A percentile compares a stretch with the other conserved stretches of the same genome.
phyloP scores from a whole-genome alignment of 2,888 invertebrate genomes.

The Amphipoea lucens region DNA sequence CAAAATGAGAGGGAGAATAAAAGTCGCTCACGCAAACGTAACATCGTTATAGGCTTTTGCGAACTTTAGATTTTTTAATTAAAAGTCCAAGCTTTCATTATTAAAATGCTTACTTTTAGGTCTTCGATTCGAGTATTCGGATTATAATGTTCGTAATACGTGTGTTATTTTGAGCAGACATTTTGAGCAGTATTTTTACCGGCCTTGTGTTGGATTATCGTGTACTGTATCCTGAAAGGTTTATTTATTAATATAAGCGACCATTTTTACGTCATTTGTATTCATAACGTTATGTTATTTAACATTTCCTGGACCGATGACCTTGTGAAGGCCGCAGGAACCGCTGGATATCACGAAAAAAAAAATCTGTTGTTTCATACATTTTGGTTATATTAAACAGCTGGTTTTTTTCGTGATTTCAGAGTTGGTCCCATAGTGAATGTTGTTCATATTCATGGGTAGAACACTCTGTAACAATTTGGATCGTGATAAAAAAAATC shows the following conservation, averaged over 20 bases:
- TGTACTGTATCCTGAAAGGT: background rate
- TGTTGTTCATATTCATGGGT: too few species aligned
- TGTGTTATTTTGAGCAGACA: background rate
- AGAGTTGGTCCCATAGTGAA: too few species aligned
- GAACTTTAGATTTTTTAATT: constrained; percentile 69
- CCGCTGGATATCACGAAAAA: background rate
- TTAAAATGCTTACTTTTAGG: constrained; percentile 63
- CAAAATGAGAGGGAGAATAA: constrained; percentile 59
- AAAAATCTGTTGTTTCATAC: too few species aligned
- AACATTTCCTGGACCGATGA: background rate
- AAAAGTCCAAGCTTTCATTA: constrained; percentile 63
- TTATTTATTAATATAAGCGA: background rate
- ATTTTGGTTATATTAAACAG: too few species aligned
- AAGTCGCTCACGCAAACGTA: constrained; percentile 65
- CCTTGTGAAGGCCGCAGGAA: background rate
- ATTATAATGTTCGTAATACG: constrained; percentile 18
- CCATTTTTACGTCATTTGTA: too few species aligned
- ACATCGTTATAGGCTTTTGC: constrained; percentile 67
- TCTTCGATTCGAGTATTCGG: constrained; percentile 57
- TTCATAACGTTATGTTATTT: background rate
- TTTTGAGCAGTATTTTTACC: background rate
- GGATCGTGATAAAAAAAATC: too few species aligned
- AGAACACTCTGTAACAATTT: too few species aligned
- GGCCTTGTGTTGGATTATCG: background rate
- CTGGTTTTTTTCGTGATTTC: too few species aligned